phyloP scores from a whole-genome alignment of 2,888 invertebrate genomes.

The Tineola bisselliella region DNA sequence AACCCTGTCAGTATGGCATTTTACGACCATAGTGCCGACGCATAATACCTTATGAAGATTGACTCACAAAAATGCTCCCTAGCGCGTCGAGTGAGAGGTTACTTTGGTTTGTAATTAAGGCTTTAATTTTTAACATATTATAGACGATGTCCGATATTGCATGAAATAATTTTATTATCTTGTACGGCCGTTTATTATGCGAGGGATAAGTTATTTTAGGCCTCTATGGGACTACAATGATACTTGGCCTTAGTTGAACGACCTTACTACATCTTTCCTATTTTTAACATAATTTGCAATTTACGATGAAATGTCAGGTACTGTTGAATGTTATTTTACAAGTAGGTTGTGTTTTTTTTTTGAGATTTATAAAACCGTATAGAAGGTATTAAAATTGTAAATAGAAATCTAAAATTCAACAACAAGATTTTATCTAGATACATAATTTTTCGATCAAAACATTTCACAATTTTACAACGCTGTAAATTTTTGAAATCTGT shows the following conservation, averaged over 20 bases:
- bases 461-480: too few relatives aligned
- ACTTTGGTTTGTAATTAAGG: background rate
- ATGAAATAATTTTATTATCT: constrained; percentile 12
- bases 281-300: background rate
- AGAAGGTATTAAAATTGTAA: too few relatives aligned
- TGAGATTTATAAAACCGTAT: background rate
- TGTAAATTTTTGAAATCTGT: too few relatives aligned
- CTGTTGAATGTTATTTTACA: background rate
- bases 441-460: too few relatives aligned
- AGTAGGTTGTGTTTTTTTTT: too few relatives aligned
- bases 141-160: constrained; percentile 13
- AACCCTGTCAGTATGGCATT: background rate
- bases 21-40: constrained; percentile 10
- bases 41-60: constrained; percentile 1
- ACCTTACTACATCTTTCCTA: background rate
- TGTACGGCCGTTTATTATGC: constrained; percentile 4
- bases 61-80: background rate
- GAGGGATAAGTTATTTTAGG: constrained; percentile 5
- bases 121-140: constrained; percentile 5
- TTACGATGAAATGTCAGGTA: background rate
- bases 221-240: background rate
- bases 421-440: too few relatives aligned
- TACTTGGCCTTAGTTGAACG: background rate
- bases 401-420: too few relatives aligned
- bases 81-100: background rate